Percentiles rank a stretch among this genome's conserved stretches.
Conservation (phyloP, 1,140 invertebrate species). For the Drosophila arizonae region DNA sequence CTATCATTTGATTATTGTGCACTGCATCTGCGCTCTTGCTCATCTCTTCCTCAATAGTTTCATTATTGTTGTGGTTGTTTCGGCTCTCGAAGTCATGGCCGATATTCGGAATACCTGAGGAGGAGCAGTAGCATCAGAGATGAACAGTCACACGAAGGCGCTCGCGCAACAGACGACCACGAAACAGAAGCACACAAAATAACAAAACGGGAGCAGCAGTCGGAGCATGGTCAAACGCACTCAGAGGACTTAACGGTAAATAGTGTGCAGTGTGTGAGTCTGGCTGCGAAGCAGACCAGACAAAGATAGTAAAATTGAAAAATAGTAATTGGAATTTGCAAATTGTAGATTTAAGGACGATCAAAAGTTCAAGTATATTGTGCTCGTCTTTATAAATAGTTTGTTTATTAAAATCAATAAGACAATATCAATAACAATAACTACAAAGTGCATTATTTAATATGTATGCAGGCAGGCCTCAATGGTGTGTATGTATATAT, state of each 20-base stretch:
- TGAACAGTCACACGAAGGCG: constrained; percentile 61
- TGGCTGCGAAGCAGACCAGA: constrained; percentile 4
- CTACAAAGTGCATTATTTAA: constrained; percentile 33
- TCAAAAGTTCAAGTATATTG: constrained; percentile 25
- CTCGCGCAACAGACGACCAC: constrained; percentile 44
- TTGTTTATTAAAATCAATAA: constrained; percentile 46
- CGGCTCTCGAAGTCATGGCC: constrained; percentile 69
- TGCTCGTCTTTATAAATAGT: constrained; percentile 33
- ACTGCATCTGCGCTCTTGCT: constrained; percentile 26
- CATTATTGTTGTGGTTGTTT: constrained; percentile 51
- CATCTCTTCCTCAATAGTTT: constrained; percentile 32
- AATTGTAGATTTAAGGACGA: constrained; percentile 12
- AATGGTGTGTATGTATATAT: too few species aligned
- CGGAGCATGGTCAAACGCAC: constrained; percentile 6
- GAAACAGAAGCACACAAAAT: constrained; percentile 20
- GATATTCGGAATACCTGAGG: constrained; percentile 71
- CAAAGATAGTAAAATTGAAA: background rate
- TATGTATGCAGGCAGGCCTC: constrained; percentile 2
- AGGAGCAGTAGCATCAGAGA: constrained; percentile 41
- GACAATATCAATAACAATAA: constrained; percentile 16
- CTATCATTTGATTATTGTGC: background rate
- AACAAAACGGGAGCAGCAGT: constrained; percentile 10
- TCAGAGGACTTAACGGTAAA: constrained; percentile 34
- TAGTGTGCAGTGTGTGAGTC: constrained; percentile 10
- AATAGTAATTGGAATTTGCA: background rate